phyloP scores from a whole-genome alignment of 2,113 vertebrate genomes.

The Catharus bicknelli region DNA sequence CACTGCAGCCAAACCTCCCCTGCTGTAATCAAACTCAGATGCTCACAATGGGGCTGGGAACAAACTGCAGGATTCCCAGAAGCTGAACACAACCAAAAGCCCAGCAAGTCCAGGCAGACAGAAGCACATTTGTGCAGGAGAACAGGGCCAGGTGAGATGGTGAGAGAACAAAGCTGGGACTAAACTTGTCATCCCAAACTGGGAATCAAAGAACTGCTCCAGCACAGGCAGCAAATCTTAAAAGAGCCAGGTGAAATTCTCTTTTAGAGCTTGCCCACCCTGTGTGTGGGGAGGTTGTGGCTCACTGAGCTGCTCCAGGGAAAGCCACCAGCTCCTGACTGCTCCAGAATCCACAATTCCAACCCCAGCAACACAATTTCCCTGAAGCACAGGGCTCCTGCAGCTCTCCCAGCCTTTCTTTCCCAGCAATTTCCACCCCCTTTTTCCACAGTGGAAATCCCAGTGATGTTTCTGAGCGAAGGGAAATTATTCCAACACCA shows the following conservation, averaged over 20 bases:
- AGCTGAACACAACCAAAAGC: not conserved
- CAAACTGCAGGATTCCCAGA: not conserved
- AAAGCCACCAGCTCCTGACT: too few relatives aligned
- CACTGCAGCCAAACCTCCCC: constrained; percentile 6
- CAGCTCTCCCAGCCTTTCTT: not conserved
- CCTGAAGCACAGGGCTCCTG: not conserved
- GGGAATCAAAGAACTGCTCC: not conserved
- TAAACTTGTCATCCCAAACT: not conserved
- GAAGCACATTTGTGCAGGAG: rapidly evolving
- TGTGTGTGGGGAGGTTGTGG: not conserved
- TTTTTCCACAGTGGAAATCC: not conserved
- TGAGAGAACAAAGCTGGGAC: not conserved
- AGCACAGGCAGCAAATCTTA: too few relatives aligned
- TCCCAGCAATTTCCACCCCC: not conserved
- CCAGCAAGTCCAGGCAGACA: not conserved
- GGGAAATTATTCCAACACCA: constrained; percentile 23
- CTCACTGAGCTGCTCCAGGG: not conserved
- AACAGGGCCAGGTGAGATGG: not conserved
- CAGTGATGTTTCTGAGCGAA: not conserved
- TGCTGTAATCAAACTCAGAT: constrained; percentile 46
- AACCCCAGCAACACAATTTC: not conserved
- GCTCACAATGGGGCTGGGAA: not conserved
- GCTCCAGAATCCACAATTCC: too few relatives aligned
- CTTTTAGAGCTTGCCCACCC: not conserved
- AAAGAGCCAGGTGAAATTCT: not conserved